These are phyloP conservation scores for Megalopta genalis DNA, from an alignment of 1,140 invertebrate species.

Conservation along the genomic window DNA sequence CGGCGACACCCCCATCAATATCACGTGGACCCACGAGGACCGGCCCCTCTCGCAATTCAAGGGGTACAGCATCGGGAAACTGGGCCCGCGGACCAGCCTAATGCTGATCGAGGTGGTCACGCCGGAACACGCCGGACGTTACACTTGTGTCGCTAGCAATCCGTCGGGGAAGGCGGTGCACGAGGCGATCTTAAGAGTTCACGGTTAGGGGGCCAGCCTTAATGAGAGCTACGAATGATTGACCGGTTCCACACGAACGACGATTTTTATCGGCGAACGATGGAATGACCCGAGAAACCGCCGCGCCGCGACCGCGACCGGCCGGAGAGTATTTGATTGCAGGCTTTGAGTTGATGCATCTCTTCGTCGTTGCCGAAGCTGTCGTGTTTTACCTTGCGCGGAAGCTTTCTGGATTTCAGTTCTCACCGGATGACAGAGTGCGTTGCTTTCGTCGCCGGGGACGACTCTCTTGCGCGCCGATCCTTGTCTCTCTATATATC, in stretches of 20 bases:
- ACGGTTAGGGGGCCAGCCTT: constrained; percentile 79
- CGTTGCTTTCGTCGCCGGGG: constrained; percentile 65
- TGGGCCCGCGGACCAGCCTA: constrained; percentile 81
- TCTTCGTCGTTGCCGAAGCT: constrained; percentile 62
- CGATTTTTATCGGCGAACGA: constrained; percentile 24
- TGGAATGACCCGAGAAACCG: constrained; percentile 55
- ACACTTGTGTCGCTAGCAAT: constrained; percentile 86
- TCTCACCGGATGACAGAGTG: constrained; percentile 42
- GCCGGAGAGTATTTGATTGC: constrained; percentile 44
- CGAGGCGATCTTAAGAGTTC: constrained; percentile 81
- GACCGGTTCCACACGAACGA: not conserved
- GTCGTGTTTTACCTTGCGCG: constrained; percentile 58
- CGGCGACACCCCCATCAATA: constrained; percentile 85
- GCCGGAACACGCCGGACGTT: constrained; percentile 82
- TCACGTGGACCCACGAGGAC: constrained; percentile 84
- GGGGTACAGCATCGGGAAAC: constrained; percentile 79
- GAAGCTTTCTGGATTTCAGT: constrained; percentile 64
- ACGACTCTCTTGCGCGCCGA: constrained; percentile 52
- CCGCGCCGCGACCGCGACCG: constrained; percentile 27
- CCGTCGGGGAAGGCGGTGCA: constrained; percentile 82
- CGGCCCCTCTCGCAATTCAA: constrained; percentile 73
- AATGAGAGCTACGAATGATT: constrained; percentile 56
- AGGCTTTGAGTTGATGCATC: constrained; percentile 63
- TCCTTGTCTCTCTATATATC: constrained; percentile 16
- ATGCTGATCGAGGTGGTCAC: constrained; percentile 80